These are phyloP conservation scores for Novumbra hubbsi DNA, from an alignment of 2,797 vertebrate species.

Conservation along the genomic window DNA sequence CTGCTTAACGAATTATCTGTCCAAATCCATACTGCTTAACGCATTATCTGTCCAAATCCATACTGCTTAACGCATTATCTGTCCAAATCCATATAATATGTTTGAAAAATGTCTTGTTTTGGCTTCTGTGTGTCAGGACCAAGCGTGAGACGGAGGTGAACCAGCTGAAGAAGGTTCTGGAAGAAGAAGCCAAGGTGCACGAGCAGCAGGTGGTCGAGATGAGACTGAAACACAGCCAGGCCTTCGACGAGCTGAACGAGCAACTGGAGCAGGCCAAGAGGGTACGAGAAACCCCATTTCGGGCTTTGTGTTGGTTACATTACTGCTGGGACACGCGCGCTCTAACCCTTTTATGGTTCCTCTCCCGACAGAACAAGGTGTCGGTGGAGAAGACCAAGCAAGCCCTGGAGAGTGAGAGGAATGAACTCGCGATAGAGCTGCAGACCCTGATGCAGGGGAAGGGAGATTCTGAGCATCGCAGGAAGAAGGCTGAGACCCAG, in stretches of 20 bases:
- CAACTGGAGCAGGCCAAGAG: conserved; percentile 96
- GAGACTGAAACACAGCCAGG: conserved; percentile 92
- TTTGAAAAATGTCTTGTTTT: too few species aligned
- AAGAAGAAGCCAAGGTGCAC: conserved; percentile 87
- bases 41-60: too few species aligned
- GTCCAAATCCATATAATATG: neutral
- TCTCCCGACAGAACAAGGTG: conserved; percentile 82
- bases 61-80: neutral
- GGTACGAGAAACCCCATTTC: conserved; percentile 64
- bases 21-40: neutral
- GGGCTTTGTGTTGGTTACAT: neutral
- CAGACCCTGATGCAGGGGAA: conserved; percentile 89
- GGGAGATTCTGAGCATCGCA: conserved; percentile 88
- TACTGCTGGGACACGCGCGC: neutral
- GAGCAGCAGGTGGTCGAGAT: conserved; percentile 90
- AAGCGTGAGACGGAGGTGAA: conserved; percentile 95
- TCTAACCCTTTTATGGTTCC: neutral
- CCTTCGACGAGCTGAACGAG: conserved; percentile 92
- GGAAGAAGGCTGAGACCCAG: conserved; percentile 88
- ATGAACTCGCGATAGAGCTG: conserved; percentile 89
- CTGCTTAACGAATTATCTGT: too few species aligned
- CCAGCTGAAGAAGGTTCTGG: conserved; percentile 88
- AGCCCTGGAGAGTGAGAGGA: conserved; percentile 88
- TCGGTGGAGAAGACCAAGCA: conserved; percentile 95
- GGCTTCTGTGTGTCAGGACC: conserved; percentile 58